These are phyloP conservation scores for Pollicipes pollicipes DNA, from an alignment of 1,140 invertebrate genomes.

Conservation along the genomic window DNA sequence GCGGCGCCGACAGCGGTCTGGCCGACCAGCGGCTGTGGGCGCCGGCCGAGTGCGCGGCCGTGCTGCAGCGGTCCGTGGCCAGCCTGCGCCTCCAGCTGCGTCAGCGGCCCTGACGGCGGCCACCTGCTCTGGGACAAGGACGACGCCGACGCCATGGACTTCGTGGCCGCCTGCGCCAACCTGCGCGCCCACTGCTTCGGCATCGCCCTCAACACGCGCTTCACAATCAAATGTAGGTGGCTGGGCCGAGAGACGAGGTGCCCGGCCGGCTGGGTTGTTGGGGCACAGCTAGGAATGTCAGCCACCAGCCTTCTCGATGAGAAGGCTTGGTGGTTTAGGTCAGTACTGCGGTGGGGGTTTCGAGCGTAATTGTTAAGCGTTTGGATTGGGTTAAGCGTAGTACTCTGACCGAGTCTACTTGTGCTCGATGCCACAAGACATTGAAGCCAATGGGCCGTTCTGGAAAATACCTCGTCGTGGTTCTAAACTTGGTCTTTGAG, in stretches of 20 bases:
- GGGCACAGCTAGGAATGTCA: background rate
- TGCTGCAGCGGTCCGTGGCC: slow-evolving; percentile 55
- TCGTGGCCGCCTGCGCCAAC: slow-evolving; percentile 88
- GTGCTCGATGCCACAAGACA: too few species aligned
- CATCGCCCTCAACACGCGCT: slow-evolving; percentile 68
- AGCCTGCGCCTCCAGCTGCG: slow-evolving; percentile 39
- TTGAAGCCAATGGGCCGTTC: too few species aligned
- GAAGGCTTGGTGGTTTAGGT: too few species aligned
- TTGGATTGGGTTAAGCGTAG: too few species aligned
- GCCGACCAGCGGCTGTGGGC: slow-evolving; percentile 68
- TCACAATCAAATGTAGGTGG: slow-evolving; percentile 84
- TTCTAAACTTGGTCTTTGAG: too few species aligned
- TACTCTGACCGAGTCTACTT: too few species aligned
- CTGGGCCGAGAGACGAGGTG: too few species aligned
- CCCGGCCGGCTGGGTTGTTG: background rate
- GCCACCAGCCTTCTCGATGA: too few species aligned
- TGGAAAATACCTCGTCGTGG: too few species aligned
- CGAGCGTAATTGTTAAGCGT: too few species aligned
- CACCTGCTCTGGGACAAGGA: slow-evolving; percentile 95
- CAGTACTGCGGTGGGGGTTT: too few species aligned
- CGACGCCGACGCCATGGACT: slow-evolving; percentile 82
- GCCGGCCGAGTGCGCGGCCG: slow-evolving; percentile 47
- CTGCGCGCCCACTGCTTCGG: slow-evolving; percentile 80
- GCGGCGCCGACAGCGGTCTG: background rate
- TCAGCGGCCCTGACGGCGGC: slow-evolving; percentile 35